Evolutionary conservation across 2,888 invertebrate species (phyloP).

Genomic region (Flabesymbios commensalis): DNA sequence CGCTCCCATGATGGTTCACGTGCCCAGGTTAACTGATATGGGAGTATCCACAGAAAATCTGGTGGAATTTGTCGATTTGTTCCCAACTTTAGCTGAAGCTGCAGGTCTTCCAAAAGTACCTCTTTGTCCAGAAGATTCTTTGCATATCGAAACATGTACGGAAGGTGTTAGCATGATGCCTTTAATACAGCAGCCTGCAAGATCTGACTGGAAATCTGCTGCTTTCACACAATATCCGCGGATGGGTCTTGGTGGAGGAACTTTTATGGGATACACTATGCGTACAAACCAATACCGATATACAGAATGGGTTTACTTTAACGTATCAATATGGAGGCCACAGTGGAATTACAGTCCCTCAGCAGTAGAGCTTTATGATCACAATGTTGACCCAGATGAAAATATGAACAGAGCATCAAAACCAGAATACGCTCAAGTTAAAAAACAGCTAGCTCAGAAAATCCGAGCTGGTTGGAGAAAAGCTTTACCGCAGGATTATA

Average conservation of each 20-base stretch:
- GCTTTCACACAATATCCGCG: constrained; percentile 16
- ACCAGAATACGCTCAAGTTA: neutral
- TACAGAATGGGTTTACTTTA: constrained; percentile 22
- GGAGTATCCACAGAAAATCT: constrained; percentile 28
- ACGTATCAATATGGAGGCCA: constrained; percentile 66
- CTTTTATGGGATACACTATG: constrained; percentile 17
- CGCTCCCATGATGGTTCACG: constrained; percentile 42
- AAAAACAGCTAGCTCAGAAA: neutral
- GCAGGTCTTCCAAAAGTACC: constrained; percentile 27
- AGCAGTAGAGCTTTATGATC: constrained; percentile 77
- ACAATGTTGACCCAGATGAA: constrained; percentile 72
- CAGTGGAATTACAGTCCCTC: constrained; percentile 68
- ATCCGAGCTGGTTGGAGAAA: too few species aligned
- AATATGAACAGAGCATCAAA: constrained; percentile 69
- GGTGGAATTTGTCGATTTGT: constrained; percentile 41
- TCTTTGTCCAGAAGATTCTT: constrained; percentile 35
- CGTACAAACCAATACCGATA: constrained; percentile 18
- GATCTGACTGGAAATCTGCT: neutral
- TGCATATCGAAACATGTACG: constrained; percentile 8
- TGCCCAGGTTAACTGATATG: constrained; percentile 39
- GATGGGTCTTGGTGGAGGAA: neutral
- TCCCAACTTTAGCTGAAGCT: constrained; percentile 39
- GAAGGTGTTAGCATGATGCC: constrained; percentile 14
- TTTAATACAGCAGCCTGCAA: constrained; percentile 8
- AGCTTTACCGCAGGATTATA: too few species aligned